phyloP scores from a whole-genome alignment of 2,888 invertebrate species.

The Harpagoxenus sublaevis region DNA sequence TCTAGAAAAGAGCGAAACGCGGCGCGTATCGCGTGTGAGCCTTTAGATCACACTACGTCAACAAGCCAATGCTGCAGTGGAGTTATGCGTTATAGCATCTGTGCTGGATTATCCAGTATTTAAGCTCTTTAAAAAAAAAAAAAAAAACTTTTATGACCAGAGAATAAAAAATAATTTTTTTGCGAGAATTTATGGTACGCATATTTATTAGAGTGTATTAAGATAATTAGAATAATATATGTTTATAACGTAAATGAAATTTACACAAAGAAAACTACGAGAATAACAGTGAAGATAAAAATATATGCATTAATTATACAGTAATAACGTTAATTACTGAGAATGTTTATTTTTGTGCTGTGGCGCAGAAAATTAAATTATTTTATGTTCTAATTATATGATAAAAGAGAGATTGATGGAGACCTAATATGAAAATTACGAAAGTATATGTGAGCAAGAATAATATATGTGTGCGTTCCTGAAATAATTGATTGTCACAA shows the following conservation, averaged over 20 bases:
- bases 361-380: conserved; percentile 32
- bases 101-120: background rate
- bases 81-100: background rate
- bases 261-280: background rate
- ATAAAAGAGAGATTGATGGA: background rate
- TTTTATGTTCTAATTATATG: conserved; percentile 33
- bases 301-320: conserved; percentile 7
- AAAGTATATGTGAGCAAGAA: background rate
- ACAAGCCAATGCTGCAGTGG: background rate
- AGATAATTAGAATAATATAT: conserved; percentile 12
- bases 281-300: background rate
- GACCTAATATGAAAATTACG: background rate
- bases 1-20: conserved; percentile 15
- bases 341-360: conserved; percentile 19
- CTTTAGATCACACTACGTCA: conserved; percentile 14
- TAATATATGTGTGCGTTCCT: background rate
- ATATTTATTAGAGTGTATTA: background rate
- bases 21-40: conserved; percentile 31
- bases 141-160: background rate
- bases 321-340: conserved; percentile 38
- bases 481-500: conserved; percentile 15
- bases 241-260: conserved; percentile 1
- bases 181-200: background rate
- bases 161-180: background rate
- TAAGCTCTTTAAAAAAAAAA: background rate